phyloP scores from a whole-genome alignment of 2,113 vertebrate species.

The Neotoma lepida region DNA sequence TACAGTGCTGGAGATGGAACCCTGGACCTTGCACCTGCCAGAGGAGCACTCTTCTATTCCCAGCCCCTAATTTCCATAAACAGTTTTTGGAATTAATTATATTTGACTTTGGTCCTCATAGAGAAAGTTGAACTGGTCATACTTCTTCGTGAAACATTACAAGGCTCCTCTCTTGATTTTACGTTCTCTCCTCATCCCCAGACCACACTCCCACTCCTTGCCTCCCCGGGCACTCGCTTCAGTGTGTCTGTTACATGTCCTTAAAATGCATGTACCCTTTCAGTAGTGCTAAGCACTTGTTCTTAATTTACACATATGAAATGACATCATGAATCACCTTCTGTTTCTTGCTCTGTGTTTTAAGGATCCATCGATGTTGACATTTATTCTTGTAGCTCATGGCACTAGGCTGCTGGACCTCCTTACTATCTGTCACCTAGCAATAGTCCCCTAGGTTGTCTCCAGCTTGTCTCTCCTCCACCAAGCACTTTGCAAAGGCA shows the following conservation, averaged over 20 bases:
- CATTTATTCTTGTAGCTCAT: not conserved
- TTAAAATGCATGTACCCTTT: not conserved
- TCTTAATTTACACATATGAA: not conserved
- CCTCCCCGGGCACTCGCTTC: not conserved
- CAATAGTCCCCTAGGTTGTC: not conserved
- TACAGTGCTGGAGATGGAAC: not conserved
- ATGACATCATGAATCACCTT: not conserved
- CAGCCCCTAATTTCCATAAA: not conserved
- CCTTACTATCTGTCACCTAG: not conserved
- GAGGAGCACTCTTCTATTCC: not conserved
- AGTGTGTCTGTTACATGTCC: not conserved
- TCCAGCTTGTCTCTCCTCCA: not conserved
- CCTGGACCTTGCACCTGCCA: too few species aligned
- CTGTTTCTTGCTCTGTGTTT: not conserved
- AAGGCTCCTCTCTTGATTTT: not conserved
- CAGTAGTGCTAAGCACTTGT: not conserved
- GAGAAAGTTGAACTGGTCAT: not conserved
- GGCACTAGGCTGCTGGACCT: not conserved
- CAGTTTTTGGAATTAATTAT: not conserved
- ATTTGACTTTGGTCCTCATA: not conserved
- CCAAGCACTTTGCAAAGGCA: not conserved
- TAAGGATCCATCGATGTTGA: not conserved
- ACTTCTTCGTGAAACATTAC: not conserved
- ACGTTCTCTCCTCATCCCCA: not conserved
- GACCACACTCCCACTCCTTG: not conserved